Evolutionary conservation across 2,113 vertebrate genomes (phyloP).

Genomic region (Notiomystis cincta): DNA sequence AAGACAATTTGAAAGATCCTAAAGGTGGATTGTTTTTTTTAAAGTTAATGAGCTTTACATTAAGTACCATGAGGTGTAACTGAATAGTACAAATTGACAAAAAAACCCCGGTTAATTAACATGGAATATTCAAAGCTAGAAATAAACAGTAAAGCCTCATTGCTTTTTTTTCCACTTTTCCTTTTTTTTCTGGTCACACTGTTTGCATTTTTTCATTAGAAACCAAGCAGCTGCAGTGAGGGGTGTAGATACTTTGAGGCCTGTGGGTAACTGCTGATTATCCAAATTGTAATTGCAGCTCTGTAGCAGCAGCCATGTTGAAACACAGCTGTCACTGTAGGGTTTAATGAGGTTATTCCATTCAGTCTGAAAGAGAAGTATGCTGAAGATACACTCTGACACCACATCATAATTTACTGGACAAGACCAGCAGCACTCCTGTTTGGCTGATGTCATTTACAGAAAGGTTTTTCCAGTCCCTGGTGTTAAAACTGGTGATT

Average conservation of each 20-base stretch:
- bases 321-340: neutral
- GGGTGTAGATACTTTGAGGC: neutral
- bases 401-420: neutral
- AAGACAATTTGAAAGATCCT: neutral
- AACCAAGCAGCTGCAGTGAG: neutral
- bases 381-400: neutral
- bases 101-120: neutral
- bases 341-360: neutral
- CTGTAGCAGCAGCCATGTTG: neutral
- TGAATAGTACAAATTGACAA: neutral
- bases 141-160: neutral
- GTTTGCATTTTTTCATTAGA: neutral
- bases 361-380: neutral
- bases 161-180: neutral
- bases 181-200: neutral
- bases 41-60: neutral
- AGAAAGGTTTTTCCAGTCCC: neutral
- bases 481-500: neutral
- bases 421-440: neutral
- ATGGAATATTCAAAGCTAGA: neutral
- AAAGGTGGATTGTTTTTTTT: neutral
- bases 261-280: neutral
- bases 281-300: neutral
- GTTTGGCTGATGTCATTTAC: neutral
- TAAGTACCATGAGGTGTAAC: neutral